phyloP scores from a whole-genome alignment of 2,797 vertebrate species.

The Leucoraja ocellata region DNA sequence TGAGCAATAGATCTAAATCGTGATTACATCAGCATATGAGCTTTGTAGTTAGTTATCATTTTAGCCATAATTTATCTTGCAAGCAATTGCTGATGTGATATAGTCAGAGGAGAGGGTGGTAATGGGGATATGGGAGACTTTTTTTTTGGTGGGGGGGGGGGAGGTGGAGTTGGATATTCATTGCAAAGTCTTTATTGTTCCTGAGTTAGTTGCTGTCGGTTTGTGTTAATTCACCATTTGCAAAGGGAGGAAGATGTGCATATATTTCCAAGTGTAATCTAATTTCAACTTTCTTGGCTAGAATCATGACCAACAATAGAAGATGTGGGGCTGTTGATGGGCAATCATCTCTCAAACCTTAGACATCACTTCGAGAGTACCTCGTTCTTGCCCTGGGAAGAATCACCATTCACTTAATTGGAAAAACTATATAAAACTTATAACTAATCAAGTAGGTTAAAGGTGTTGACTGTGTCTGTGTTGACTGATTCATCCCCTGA shows the following conservation, averaged over 20 bases:
- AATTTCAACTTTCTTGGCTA: background rate
- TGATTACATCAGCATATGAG: background rate
- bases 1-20: background rate
- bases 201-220: background rate
- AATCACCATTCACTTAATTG: no score
- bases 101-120: background rate
- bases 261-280: background rate
- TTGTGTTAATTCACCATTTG: background rate
- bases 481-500: no score
- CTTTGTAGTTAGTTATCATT: background rate
- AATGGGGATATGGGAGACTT: no score
- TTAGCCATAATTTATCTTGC: background rate
- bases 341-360: no score
- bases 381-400: no score
- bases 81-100: background rate
- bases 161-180: no score
- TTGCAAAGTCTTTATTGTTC: background rate
- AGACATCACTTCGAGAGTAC: no score
- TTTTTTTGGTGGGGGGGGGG: background rate
- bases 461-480: no score
- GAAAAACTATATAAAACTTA: no score
- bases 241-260: background rate
- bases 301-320: no score
- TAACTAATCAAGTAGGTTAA: no score
- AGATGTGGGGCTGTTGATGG: no score